Evolutionary conservation across 2,113 vertebrate species (phyloP).

Genomic region (Notarius lentiginosus): DNA sequence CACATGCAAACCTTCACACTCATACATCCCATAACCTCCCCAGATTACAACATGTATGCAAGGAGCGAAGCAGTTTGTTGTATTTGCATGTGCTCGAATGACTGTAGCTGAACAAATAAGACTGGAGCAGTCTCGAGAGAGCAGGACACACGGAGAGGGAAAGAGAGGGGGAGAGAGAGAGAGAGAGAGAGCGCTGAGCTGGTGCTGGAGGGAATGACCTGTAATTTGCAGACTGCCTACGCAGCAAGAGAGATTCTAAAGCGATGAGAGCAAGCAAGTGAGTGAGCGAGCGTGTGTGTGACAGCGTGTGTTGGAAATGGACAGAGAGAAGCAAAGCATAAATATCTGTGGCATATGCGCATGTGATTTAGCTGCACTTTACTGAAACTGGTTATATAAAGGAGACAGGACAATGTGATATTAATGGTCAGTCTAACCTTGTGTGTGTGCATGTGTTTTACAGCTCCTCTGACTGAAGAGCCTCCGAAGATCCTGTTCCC

Average conservation of each 20-base stretch:
- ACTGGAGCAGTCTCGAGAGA: conserved; percentile 19
- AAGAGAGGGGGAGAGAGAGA: conserved; percentile 45
- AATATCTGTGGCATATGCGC: conserved; percentile 10
- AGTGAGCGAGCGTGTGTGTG: not conserved
- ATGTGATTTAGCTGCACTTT: not conserved
- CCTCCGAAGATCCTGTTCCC: conserved; percentile 62
- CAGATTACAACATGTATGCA: not conserved
- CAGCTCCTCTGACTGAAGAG: conserved; percentile 67
- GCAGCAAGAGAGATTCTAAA: conserved; percentile 34
- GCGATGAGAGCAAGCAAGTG: not conserved
- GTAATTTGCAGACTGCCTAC: conserved; percentile 48
- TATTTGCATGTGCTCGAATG: conserved; percentile 36
- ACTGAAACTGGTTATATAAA: not conserved
- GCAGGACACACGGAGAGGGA: conserved; percentile 40
- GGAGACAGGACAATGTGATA: not conserved
- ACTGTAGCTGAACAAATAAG: conserved; percentile 33
- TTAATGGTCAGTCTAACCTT: conserved; percentile 31
- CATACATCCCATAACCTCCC: not conserved
- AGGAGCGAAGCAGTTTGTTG: not conserved
- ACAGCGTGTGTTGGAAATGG: conserved; percentile 14
- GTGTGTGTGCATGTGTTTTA: conserved; percentile 53
- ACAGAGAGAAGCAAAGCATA: conserved; percentile 15
- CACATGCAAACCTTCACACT: conserved; percentile 30
- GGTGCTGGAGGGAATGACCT: conserved; percentile 44
- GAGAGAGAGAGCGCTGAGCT: conserved; percentile 21